Base-by-base conservation (phyloP, 2,113 vertebrate species). In the Sapayoa aenigma region DNA sequence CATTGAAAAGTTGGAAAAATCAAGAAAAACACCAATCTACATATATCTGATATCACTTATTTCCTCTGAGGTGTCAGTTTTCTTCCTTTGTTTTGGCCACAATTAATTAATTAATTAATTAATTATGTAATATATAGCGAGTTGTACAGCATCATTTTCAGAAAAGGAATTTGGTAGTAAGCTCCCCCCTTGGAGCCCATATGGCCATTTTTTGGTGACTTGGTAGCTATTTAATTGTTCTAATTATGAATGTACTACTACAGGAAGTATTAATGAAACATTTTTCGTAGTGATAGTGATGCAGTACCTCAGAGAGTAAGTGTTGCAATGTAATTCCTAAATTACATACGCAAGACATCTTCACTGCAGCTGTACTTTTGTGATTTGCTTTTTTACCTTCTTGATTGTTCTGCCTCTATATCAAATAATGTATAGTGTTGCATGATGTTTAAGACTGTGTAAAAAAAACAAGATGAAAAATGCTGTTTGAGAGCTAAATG, bases 311-410 rank as follows among this genome's bases (percentile, higher is more conserved):
- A 5, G 33, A 74, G 44, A 52, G 7, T 9, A 46, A 41, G 35
- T n/a, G 46, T 62, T 67, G 62, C 47, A 90, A 83, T 39, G 14
- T 42, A 83, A 88, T 73, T 89, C 63, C 84, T 71, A 39, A 93
- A 80, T 8, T 17, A 7, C 3, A 1, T 11, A 55, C 3, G 2
- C 0, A 0, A 18, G 23, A 53, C 21, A 58, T 79, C 59, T 83
- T 62, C 27, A 21, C 74, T 74, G 42, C 30, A 28, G 49, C 46
- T 62, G 14, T 56, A 30, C 33, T 50, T 28, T 50, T 44, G 30
- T 18, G n/a, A 16, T 62, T 76, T 87, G 25, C 14, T 90, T 66
- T 73, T 31, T 59, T 37, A 24, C 35, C 20, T 66, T 62, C 46
- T 63, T 24, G 24, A 17, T 50, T 49, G 27, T 41, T 58, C 72